Conservation (phyloP, 2,797 vertebrate genomes). For the Pogoniulus pusillus region DNA sequence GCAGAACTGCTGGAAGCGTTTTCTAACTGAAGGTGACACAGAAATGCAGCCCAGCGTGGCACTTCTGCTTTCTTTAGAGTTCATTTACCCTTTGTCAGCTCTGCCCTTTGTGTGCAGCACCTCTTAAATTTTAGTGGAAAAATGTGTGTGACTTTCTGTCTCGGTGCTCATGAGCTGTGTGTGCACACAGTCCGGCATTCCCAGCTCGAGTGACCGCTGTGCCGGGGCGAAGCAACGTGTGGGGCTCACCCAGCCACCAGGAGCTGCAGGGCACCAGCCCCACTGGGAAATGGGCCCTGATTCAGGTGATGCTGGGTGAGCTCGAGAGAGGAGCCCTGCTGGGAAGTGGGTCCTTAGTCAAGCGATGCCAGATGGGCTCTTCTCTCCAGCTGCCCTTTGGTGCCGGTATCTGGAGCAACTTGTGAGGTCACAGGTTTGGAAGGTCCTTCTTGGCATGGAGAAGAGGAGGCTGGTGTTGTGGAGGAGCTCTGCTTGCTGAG, state of each 20-base stretch:
- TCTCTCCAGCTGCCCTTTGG: not conserved
- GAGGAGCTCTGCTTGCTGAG: not conserved
- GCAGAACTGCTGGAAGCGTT: not conserved
- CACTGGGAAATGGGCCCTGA: accelerated
- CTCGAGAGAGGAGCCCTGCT: accelerated
- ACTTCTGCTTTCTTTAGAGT: not conserved
- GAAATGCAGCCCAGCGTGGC: not conserved
- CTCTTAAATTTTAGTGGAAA: not conserved
- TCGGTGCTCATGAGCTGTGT: accelerated
- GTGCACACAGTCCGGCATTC: not conserved
- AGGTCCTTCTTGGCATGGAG: accelerated
- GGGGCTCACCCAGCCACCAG: not conserved
- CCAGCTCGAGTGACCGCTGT: not conserved
- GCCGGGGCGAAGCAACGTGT: accelerated
- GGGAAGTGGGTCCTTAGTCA: accelerated
- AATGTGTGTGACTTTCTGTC: not conserved
- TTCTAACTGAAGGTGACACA: not conserved
- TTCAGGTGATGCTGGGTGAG: accelerated
- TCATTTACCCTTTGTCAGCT: not conserved
- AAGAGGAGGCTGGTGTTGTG: not conserved
- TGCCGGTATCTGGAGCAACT: not conserved
- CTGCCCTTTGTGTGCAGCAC: conserved; percentile 5
- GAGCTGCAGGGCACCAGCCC: not conserved
- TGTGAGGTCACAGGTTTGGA: accelerated
- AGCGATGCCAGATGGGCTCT: not conserved